Conservation (phyloP, 2,797 vertebrate species). For the Artibeus jamaicensis region DNA sequence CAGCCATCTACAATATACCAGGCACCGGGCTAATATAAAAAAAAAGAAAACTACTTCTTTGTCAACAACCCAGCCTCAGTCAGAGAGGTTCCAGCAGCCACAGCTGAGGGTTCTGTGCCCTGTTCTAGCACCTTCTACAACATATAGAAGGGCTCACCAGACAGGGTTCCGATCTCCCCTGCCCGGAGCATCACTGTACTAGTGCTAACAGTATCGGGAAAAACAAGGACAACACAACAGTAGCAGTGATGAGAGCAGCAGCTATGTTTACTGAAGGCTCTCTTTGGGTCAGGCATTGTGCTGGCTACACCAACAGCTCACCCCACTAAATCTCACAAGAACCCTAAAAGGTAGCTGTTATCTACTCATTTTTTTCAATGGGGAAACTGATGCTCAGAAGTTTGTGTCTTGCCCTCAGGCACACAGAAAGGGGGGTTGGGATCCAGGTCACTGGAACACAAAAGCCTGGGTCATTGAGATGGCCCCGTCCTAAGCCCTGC, state of each 20-base stretch:
- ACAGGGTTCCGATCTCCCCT: background rate
- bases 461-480: background rate
- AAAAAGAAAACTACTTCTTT: background rate
- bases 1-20: accelerated
- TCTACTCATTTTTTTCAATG: background rate
- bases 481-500: too few species aligned
- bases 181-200: too few species aligned
- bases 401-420: background rate
- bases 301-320: background rate
- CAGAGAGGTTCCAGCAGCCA: background rate
- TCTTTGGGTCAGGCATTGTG: background rate
- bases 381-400: background rate
- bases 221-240: accelerated
- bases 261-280: background rate
- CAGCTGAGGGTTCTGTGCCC: background rate
- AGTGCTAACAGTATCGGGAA: background rate
- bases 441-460: background rate
- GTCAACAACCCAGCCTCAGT: background rate
- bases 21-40: background rate
- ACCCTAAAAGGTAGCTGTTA: background rate
- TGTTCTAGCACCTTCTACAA: background rate
- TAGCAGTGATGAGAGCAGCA: background rate
- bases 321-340: too few species aligned
- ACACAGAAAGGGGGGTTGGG: background rate
- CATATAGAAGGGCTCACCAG: background rate